Percentiles rank a stretch among this genome's conserved stretches.
Evolutionary conservation across 2,888 invertebrate species (phyloP).

Genomic region (Scaptomyza parva): DNA sequence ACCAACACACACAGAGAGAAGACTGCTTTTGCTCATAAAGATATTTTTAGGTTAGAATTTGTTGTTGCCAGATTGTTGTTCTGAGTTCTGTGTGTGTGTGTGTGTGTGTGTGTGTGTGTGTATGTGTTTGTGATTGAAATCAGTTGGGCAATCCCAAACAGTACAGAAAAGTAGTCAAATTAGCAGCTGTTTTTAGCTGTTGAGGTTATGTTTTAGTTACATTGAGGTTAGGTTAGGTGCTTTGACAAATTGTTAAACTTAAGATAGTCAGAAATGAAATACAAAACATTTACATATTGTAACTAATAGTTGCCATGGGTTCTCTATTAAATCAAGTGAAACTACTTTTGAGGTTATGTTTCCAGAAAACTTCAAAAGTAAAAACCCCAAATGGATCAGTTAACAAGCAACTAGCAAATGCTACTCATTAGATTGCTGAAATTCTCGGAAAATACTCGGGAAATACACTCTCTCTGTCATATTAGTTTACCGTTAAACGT

Average conservation of each 20-base stretch:
- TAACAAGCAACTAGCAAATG: too few species aligned
- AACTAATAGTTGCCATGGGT: too few species aligned
- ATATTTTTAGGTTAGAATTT: conserved; percentile 63
- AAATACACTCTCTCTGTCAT: too few species aligned
- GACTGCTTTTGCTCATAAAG: conserved; percentile 39
- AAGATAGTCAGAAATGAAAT: too few species aligned
- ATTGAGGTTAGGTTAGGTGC: background rate
- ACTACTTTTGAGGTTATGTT: too few species aligned
- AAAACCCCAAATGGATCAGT: too few species aligned
- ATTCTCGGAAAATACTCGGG: too few species aligned
- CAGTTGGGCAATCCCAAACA: conserved; percentile 13
- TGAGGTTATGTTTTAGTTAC: background rate
- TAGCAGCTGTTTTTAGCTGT: conserved; percentile 36
- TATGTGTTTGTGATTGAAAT: conserved; percentile 25
- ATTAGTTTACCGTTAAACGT: too few species aligned
- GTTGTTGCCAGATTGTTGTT: conserved; percentile 12
- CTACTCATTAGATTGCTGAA: too few species aligned
- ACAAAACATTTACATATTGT: too few species aligned
- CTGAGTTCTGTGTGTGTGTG: background rate
- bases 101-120: conserved; percentile 7
- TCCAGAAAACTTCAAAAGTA: too few species aligned
- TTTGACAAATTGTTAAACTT: background rate
- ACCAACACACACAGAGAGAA: background rate
- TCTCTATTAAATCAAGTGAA: too few species aligned
- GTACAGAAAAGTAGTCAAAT: conserved; percentile 32